Base-by-base conservation (phyloP, 2,888 invertebrate species). In the Caenorhabditis afra region DNA sequence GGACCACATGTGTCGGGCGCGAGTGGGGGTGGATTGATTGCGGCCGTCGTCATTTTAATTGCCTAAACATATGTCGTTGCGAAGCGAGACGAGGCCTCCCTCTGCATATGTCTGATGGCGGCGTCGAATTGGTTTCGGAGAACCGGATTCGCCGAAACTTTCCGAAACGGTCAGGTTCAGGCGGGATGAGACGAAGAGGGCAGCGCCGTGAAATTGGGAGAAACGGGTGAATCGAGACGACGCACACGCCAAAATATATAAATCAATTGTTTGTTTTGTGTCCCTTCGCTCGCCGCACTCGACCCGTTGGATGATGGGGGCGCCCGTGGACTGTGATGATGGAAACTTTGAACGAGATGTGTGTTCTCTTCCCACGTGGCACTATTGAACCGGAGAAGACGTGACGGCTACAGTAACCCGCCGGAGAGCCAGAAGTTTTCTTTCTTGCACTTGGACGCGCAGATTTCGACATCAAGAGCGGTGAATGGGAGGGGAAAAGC, bases 241-340 rank as follows among this genome's bases (percentile, higher is more conserved):
- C 29, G 29, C 29, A 29, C 59, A 20, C 57, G 57, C 49, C 58
- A 68, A 35, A 53, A 53, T 53, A 57, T 41, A 70, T 70, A 70
- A 70, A 70, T 61, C 70, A 70, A 62, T 55, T 73, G 73, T 73
- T 64, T 73, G 73, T 58, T 64, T 73, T 71, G 71, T 64, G 62
- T 64, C 62, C 66, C 20, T 57, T 45, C 47, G 16, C 37, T 49
- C 59, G 53, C 57, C 47, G 47, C 62, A 71, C 71, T 71, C 62
- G 62, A 61, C 70, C 53, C 39, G 59, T 37, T 55, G 45, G 53
- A 44, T 44, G 53, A 29, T 37, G 23, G 41, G 20, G 22, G 14
- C 52, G 39, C 29, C 29, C 29, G 29, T 14, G 41, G 41, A 41
- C 41, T 41, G 11, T 3, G 50, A 18, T 55, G 71, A 71, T 71